Evolutionary conservation across 2,888 invertebrate species (phyloP).

Genomic region (Parnassius glacialis): DNA sequence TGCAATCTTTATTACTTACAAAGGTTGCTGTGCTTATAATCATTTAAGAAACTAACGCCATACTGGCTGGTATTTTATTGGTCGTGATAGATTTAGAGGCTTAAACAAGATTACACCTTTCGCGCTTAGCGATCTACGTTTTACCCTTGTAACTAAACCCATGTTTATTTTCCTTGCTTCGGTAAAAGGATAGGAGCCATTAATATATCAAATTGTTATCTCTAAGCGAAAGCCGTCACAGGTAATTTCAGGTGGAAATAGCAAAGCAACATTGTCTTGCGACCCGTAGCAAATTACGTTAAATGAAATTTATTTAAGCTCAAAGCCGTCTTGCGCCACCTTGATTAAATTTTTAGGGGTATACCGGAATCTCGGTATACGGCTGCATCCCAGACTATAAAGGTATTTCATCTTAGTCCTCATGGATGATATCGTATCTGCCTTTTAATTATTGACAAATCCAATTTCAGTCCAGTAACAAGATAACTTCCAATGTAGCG

Average conservation of each 20-base stretch:
- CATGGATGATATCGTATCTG: too few relatives aligned
- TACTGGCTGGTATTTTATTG: constrained; percentile 23
- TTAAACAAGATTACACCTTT: constrained; percentile 28
- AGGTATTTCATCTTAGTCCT: too few relatives aligned
- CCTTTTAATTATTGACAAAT: too few relatives aligned
- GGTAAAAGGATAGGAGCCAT: constrained; percentile 23
- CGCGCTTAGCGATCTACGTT: constrained; percentile 25
- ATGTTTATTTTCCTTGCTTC: constrained; percentile 22
- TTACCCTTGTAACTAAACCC: constrained; percentile 22
- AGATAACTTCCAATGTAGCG: too few relatives aligned
- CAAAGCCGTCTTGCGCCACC: too few relatives aligned
- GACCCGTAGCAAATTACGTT: constrained; percentile 12
- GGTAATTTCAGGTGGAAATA: constrained; percentile 16
- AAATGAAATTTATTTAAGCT: constrained; percentile 13
- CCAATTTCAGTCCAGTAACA: too few relatives aligned
- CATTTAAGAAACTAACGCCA: constrained; percentile 20
- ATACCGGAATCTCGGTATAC: too few relatives aligned
- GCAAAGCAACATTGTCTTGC: constrained; percentile 12
- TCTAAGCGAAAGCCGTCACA: constrained; percentile 18
- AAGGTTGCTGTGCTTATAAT: constrained; percentile 26
- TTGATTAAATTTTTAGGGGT: too few relatives aligned
- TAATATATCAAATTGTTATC: constrained; percentile 26
- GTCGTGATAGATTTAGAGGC: constrained; percentile 30
- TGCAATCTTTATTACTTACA: constrained; percentile 24
- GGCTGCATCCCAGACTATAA: too few relatives aligned